Evolutionary conservation across 2,797 vertebrate species (phyloP).

Genomic region (Sebastiscus tertius): DNA sequence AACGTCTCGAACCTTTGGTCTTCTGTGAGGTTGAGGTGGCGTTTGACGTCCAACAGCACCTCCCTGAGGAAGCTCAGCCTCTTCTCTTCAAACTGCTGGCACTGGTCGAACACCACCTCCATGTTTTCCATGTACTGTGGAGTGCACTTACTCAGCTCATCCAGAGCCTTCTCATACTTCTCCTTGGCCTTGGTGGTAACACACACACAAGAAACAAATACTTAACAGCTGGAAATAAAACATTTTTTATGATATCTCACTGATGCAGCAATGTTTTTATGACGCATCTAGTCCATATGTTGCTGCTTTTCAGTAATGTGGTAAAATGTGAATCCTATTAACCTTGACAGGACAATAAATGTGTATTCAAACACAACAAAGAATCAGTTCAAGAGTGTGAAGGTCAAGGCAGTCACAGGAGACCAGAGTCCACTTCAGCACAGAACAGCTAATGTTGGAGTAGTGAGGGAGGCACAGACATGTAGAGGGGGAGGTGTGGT

Average conservation of each 20-base stretch:
- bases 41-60: slow-evolving; percentile 93
- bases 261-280: background rate
- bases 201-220: background rate
- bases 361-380: background rate
- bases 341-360: background rate
- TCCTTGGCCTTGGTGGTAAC: slow-evolving; percentile 87
- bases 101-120: slow-evolving; percentile 95
- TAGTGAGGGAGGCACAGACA: background rate
- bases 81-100: slow-evolving; percentile 97
- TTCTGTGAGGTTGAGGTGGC: slow-evolving; percentile 94
- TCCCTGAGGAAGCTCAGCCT: slow-evolving; percentile 94
- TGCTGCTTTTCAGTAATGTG: background rate
- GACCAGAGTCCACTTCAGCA: slow-evolving; percentile 30
- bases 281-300: background rate
- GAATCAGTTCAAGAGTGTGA: background rate
- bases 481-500: background rate
- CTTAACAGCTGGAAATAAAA: background rate
- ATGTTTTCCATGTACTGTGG: slow-evolving; percentile 96
- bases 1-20: slow-evolving; percentile 86
- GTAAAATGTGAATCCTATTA: background rate
- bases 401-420: slow-evolving; percentile 6
- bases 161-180: slow-evolving; percentile 95
- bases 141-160: slow-evolving; percentile 91
- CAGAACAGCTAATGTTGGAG: background rate
- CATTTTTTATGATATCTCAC: background rate